Evolutionary conservation across 2,797 vertebrate species (phyloP).

Genomic region (Hybognathus amarus): DNA sequence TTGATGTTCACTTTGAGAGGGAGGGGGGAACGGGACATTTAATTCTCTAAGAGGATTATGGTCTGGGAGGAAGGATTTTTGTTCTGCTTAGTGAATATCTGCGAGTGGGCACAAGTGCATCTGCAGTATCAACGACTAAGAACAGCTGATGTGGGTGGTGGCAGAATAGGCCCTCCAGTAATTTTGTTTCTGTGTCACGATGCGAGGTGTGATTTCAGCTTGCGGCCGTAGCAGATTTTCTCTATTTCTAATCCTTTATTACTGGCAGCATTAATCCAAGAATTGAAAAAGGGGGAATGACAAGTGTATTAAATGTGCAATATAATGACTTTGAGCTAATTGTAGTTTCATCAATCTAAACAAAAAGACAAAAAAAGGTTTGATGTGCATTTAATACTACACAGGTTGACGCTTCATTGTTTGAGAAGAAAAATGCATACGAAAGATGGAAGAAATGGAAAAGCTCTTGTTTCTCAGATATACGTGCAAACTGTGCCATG

Average conservation of each 20-base stretch:
- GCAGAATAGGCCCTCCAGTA: slow-evolving; percentile 33
- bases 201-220: slow-evolving; percentile 42
- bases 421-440: neutral
- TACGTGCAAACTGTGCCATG: neutral
- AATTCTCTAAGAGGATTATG: slow-evolving; percentile 54
- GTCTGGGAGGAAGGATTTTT: slow-evolving; percentile 40
- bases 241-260: slow-evolving; percentile 57
- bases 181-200: slow-evolving; percentile 56
- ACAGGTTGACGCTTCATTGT: too few species aligned
- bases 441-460: neutral
- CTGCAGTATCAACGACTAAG: slow-evolving; percentile 52
- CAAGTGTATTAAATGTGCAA: slow-evolving; percentile 18
- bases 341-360: neutral
- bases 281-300: slow-evolving; percentile 3
- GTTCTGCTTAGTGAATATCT: slow-evolving; percentile 56
- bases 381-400: neutral
- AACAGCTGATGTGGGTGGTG: slow-evolving; percentile 51
- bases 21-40: slow-evolving; percentile 6
- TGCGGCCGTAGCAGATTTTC: slow-evolving; percentile 44
- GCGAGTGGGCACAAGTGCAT: slow-evolving; percentile 52
- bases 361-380: neutral
- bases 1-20: slow-evolving; percentile 23
- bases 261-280: neutral
- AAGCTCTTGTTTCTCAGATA: neutral
- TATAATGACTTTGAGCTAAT: slow-evolving; percentile 1